Conservation (phyloP, 2,113 vertebrate species). For the Chrysochloris asiatica region DNA sequence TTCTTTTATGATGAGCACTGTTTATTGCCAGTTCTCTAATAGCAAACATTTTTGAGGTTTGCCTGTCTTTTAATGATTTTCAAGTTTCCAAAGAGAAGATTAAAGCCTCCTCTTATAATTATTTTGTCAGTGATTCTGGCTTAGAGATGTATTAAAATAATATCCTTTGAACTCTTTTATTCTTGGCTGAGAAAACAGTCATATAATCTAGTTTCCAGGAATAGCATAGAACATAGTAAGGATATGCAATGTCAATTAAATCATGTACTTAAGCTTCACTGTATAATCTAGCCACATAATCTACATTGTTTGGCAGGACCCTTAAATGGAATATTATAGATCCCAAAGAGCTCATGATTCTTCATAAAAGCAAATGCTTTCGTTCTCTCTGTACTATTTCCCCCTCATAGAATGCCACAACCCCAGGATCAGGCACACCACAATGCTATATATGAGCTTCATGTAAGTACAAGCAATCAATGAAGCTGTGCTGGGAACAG, state of each 20-base stretch:
- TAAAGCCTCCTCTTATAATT: background rate
- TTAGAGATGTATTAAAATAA: conserved; percentile 18
- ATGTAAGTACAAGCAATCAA: background rate
- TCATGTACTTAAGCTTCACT: background rate
- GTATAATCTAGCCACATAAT: background rate
- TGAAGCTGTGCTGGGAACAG: background rate
- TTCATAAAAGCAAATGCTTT: background rate
- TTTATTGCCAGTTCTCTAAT: background rate
- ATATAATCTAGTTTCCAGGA: background rate
- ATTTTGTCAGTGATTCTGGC: background rate
- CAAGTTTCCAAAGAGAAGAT: background rate
- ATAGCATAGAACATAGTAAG: background rate
- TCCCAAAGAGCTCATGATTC: background rate
- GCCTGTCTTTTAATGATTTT: too few relatives aligned
- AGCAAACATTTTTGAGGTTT: background rate
- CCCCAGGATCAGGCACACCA: background rate
- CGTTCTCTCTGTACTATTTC: background rate
- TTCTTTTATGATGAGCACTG: background rate
- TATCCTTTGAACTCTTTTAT: background rate
- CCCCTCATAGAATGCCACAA: background rate
- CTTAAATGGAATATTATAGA: background rate
- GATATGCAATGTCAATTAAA: background rate
- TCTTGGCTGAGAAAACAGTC: conserved; percentile 24
- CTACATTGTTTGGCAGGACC: background rate
- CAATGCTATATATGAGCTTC: background rate